phyloP scores from a whole-genome alignment of 2,888 invertebrate species.

The Ochropacha duplaris region DNA sequence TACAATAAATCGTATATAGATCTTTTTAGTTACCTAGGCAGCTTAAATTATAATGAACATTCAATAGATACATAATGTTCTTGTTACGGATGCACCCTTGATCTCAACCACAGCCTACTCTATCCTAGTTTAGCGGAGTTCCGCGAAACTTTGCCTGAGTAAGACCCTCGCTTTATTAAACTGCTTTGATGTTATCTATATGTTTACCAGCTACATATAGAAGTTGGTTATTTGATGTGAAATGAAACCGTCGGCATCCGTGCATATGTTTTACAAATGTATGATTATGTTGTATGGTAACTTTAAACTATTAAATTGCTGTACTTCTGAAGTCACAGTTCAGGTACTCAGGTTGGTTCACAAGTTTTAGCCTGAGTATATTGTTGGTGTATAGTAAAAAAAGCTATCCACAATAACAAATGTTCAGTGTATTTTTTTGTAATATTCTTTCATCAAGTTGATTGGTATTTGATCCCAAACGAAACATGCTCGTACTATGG shows the following conservation, averaged over 20 bases:
- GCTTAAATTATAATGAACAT: neutral
- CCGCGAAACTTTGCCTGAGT: slow-evolving; percentile 30
- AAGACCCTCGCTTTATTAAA: slow-evolving; percentile 35
- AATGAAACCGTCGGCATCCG: neutral
- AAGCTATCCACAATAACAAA: no score
- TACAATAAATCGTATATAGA: neutral
- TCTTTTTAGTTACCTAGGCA: neutral
- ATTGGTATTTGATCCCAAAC: no score
- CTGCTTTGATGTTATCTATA: slow-evolving; percentile 33
- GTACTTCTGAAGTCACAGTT: neutral
- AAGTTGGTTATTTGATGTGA: neutral
- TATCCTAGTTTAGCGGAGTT: slow-evolving; percentile 16
- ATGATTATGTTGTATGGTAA: neutral
- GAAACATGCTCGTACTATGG: no score
- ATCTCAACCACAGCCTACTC: slow-evolving; percentile 22
- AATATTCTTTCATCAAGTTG: neutral
- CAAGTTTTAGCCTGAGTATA: no score
- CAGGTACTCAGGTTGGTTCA: no score
- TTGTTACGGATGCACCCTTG: slow-evolving; percentile 25
- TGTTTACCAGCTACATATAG: slow-evolving; percentile 12
- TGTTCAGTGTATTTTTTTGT: no score
- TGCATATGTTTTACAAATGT: neutral
- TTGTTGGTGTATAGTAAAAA: no score
- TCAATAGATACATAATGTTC: neutral
- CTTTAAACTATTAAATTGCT: neutral